phyloP scores from a whole-genome alignment of 2,113 vertebrate genomes.

The Barnardius zonarius region DNA sequence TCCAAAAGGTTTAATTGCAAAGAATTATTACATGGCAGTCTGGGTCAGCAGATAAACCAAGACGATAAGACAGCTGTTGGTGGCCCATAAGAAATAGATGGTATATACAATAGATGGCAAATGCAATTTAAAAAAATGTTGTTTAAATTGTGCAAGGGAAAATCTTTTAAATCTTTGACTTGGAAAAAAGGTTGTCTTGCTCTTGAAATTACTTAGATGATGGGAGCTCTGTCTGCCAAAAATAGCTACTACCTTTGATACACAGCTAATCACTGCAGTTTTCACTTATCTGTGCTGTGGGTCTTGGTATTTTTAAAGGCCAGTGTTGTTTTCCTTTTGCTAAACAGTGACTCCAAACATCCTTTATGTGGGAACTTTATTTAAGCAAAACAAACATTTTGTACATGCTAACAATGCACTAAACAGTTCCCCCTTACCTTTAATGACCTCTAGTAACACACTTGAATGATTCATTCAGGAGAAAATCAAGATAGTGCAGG shows the following conservation, averaged over 20 bases:
- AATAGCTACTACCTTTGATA: background rate
- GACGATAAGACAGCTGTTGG: background rate
- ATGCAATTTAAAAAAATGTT: background rate
- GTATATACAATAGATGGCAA: background rate
- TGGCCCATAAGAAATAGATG: background rate
- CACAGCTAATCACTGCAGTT: background rate
- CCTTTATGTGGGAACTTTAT: background rate
- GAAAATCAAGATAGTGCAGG: background rate
- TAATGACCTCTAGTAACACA: background rate
- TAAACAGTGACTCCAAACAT: background rate
- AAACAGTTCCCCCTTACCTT: slow-evolving; percentile 2
- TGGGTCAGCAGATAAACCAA: background rate
- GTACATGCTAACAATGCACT: background rate
- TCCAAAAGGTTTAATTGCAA: background rate
- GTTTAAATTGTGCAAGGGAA: background rate
- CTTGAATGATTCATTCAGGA: background rate
- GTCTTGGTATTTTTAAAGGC: background rate
- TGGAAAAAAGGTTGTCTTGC: background rate
- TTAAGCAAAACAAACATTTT: slow-evolving; percentile 3
- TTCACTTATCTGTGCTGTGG: background rate
- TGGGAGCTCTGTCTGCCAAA: background rate
- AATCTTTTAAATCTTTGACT: background rate
- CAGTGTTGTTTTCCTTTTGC: background rate
- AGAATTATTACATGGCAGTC: background rate
- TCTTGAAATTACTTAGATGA: background rate